Evolutionary conservation across 1,140 invertebrate species (phyloP).

Genomic region (Scaptomyza montana): DNA sequence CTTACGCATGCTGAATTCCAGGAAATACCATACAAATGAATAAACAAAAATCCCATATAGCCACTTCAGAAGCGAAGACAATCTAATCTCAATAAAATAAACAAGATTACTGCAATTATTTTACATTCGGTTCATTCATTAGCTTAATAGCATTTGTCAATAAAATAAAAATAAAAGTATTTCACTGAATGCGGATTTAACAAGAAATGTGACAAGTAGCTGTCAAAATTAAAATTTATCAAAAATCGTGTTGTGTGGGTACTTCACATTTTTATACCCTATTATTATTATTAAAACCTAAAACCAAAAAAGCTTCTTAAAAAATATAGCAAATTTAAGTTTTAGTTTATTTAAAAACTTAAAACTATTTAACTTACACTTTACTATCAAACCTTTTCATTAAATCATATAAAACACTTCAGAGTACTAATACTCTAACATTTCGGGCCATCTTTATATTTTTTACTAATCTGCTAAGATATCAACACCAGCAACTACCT

Average conservation of each 20-base stretch:
- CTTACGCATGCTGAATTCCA: neutral
- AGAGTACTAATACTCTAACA: no score
- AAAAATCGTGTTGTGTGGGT: no score
- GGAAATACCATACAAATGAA: neutral
- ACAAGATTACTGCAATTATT: conserved; percentile 2
- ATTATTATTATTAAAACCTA: no score
- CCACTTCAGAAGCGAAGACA: neutral
- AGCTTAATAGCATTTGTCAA: neutral
- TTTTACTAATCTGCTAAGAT: neutral
- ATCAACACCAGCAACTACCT: neutral
- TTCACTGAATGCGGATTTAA: conserved; percentile 15
- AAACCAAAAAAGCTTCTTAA: conserved; percentile 26
- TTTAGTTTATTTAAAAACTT: no score
- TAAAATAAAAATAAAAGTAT: neutral
- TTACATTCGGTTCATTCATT: conserved; percentile 4
- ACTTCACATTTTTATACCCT: no score
- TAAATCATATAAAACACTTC: no score
- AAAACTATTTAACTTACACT: no score
- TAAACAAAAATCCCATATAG: neutral
- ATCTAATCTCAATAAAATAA: conserved; percentile 3
- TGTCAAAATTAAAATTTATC: conserved; percentile 32
- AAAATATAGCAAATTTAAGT: no score
- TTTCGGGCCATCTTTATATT: no score
- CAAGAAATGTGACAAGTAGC: conserved; percentile 48
- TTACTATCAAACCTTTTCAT: no score